Evolutionary conservation across 1,140 invertebrate genomes (phyloP), one percentile per base, ranked within the genome.

Genomic region (Cylas formicarius): DNA sequence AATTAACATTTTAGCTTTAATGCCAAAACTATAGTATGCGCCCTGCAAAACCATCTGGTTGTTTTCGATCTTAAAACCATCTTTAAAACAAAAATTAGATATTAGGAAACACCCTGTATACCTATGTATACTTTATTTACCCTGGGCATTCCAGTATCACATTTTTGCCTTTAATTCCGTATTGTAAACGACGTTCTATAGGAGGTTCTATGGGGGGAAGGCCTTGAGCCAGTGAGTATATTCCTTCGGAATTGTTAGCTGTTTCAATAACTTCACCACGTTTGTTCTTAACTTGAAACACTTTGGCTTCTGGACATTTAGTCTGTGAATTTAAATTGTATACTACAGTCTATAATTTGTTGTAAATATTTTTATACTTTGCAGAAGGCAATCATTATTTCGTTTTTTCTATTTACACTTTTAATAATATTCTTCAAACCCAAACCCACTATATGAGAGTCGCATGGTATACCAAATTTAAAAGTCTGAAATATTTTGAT

Each of bases 201-300:
- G 57, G 43, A 8, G 64, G 61, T 23, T 70, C 58, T n/a, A 66
- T 41, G 9, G 49, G 52, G 2, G 76, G 75, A 18, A 73, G 54
- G 13, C 53, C 65, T 67, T 78, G 75, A 14, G 61, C 9, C 38
- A 73, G 59, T 4, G 75, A 73, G 65, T 72, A 79, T 37, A 76
- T 67, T 19, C 73, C 75, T 19, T 69, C 75, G 26, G 71, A 74
- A 55, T 79, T 79, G 51, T 79, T 79, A 1, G 71, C 76, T 36
- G 50, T 65, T 63, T 80, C 77, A 13, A 77, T 45, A 22, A 77
- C 35, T 14, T 69, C 65, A 2, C 75, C 74, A 2, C 56, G 42
- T 44, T 67, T 63, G 53, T 76, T 69, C 19, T 61, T 61, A 4
- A 76, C 64, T 60, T 74, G 67, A 50, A 77, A 77, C 40, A 78